phyloP scores from a whole-genome alignment of 1,140 invertebrate species.

The Mactra quadrangularis region DNA sequence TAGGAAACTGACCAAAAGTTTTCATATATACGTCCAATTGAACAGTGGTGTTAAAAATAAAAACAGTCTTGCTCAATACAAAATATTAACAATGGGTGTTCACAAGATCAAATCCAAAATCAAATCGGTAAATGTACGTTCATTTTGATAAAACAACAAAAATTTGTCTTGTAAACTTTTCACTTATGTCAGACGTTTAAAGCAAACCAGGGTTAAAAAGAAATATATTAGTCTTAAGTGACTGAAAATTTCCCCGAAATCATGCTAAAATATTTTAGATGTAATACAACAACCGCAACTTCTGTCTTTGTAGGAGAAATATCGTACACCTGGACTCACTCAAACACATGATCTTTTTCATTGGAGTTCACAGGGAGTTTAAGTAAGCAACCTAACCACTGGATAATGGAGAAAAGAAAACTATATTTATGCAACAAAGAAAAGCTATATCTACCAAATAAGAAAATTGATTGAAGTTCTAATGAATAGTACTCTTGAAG shows the following conservation, averaged over 20 bases:
- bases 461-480: slow-evolving; percentile 63
- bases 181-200: no score
- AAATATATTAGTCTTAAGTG: no score
- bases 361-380: not conserved
- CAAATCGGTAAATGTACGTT: not conserved
- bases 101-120: not conserved
- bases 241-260: no score
- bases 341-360: not conserved
- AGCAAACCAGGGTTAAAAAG: no score
- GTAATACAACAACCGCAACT: not conserved
- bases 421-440: not conserved
- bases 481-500: slow-evolving; percentile 42
- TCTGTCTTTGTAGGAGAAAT: not conserved
- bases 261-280: no score
- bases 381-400: not conserved
- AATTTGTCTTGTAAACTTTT: no score
- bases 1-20: not conserved
- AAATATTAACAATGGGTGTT: not conserved
- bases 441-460: slow-evolving; percentile 55
- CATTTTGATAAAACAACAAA: not conserved
- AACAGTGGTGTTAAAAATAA: not conserved
- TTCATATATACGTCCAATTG: not conserved
- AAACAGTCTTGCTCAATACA: not conserved
- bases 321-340: not conserved
- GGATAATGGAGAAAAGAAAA: not conserved